Evolutionary conservation across 2,797 vertebrate species (phyloP).

Genomic region (Ispidina picta): DNA sequence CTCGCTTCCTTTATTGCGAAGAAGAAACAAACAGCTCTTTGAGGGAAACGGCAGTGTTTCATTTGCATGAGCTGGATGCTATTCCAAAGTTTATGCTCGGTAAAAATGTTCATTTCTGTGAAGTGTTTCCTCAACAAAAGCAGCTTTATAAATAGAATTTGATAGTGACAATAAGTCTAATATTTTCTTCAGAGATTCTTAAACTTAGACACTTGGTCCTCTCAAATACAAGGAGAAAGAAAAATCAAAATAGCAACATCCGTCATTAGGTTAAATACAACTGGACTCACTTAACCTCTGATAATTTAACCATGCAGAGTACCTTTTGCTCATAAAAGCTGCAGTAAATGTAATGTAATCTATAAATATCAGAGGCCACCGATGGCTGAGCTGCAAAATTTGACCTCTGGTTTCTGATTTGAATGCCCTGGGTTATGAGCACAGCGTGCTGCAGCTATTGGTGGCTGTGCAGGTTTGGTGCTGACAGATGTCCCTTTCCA

Average conservation of each 20-base stretch:
- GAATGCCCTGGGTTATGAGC: constrained; percentile 17
- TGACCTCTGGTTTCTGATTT: constrained; percentile 46
- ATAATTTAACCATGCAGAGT: background rate
- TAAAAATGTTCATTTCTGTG: constrained; percentile 7
- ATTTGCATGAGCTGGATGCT: background rate
- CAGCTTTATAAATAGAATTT: background rate
- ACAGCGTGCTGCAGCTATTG: constrained; percentile 6
- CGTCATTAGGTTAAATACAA: background rate
- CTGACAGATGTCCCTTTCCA: constrained; percentile 50
- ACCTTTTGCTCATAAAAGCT: constrained; percentile 19
- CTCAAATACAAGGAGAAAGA: background rate
- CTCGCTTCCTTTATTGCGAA: constrained; percentile 22
- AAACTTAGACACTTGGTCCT: background rate
- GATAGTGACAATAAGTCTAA: background rate
- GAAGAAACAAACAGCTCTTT: constrained; percentile 51
- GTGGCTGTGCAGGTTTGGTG: background rate
- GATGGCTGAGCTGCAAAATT: background rate
- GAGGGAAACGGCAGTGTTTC: constrained; percentile 1
- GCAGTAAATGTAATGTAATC: constrained; percentile 8
- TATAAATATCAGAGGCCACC: constrained; percentile 44
- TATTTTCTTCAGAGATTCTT: background rate
- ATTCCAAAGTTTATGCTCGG: background rate
- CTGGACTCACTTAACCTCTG: background rate
- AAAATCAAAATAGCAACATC: background rate
- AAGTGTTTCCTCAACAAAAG: background rate